These are phyloP conservation scores for Colistium nudipinnis DNA, from an alignment of 2,113 vertebrate species.

Conservation along the genomic window DNA sequence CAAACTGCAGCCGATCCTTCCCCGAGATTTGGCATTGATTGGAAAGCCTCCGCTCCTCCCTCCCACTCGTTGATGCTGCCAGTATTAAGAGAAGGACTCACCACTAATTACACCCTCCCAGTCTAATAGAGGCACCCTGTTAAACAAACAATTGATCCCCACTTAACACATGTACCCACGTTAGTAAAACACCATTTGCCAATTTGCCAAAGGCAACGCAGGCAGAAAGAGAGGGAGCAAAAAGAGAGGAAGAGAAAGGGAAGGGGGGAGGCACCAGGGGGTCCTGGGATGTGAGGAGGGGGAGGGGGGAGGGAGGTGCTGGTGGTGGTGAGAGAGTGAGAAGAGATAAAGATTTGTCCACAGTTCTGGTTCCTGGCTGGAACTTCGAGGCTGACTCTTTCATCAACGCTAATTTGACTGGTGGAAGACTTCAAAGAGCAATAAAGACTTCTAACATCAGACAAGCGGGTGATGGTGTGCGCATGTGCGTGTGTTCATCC, in stretches of 20 bases:
- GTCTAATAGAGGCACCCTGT: slow-evolving; percentile 85
- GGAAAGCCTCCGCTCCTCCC: slow-evolving; percentile 58
- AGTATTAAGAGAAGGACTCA: slow-evolving; percentile 78
- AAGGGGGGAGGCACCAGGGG: slow-evolving; percentile 72
- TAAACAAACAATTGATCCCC: slow-evolving; percentile 87
- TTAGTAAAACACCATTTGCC: slow-evolving; percentile 90
- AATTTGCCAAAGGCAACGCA: slow-evolving; percentile 88
- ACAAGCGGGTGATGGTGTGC: slow-evolving; percentile 26
- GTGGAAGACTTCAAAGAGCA: slow-evolving; percentile 77
- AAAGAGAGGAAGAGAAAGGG: slow-evolving; percentile 45
- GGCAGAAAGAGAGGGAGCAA: slow-evolving; percentile 57
- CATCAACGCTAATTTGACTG: slow-evolving; percentile 81
- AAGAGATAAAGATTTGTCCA: slow-evolving; percentile 54
- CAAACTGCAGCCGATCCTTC: slow-evolving; percentile 74
- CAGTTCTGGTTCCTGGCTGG: slow-evolving; percentile 62
- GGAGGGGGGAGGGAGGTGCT: slow-evolving; percentile 50
- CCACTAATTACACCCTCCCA: slow-evolving; percentile 87
- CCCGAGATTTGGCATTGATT: slow-evolving; percentile 82
- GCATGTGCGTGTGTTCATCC: slow-evolving; percentile 37
- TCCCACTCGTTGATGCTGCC: slow-evolving; percentile 58
- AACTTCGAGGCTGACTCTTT: slow-evolving; percentile 68
- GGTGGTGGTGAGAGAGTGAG: slow-evolving; percentile 36
- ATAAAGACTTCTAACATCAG: slow-evolving; percentile 74
- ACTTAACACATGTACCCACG: slow-evolving; percentile 85
- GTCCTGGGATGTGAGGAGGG: slow-evolving; percentile 74